Base-by-base conservation (phyloP, 2,888 invertebrate species). In the Sarcophaga subvicina region DNA sequence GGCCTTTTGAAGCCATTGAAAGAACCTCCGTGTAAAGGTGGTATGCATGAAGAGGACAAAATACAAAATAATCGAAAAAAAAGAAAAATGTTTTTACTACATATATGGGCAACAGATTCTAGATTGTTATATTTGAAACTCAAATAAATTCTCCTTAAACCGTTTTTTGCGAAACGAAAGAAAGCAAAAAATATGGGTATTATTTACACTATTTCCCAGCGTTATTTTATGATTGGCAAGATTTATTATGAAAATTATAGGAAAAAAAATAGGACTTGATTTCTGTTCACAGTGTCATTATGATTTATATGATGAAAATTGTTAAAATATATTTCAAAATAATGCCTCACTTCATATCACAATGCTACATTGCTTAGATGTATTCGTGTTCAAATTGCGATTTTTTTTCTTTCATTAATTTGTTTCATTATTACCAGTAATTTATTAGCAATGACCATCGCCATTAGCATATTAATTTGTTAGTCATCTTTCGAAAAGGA, bases 71-170 rank as follows among this genome's bases (percentile, higher is more conserved):
- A 49, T 4, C n/a, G n/a, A 14, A 49, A 79, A 83, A 73, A 83
- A 83, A 83, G 80, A 67, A 79, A 79, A 79, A 80, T 85, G 84
- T 80, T 76, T 85, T 85, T 76, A 62, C 84, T 85, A 72, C 76
- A 84, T 80, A 85, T 85, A 80, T 72, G 72, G 80, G 71, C 70
- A 66, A 80, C 66, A 85, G 80, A 80, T 85, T 85, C 84, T 85
- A 71, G 76, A 85, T 80, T 84, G 63, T 79, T 83, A 79, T 83
- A 83, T 79, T 79, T 84, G 75, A 84, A 76, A 84, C 67, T 70
- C 49, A 76, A 80, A 64, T 80, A 11, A 79, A 54, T 54, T 54
- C 14, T 5, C 54, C 54, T 54, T 14, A 54, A 54, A 37, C 37
- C 8, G 60, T 12, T 81, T 73, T 60, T 60, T 72, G 63, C n/a